Evolutionary conservation across 2,888 invertebrate species (phyloP).

Genomic region (Chalcosyrphus nemorum): DNA sequence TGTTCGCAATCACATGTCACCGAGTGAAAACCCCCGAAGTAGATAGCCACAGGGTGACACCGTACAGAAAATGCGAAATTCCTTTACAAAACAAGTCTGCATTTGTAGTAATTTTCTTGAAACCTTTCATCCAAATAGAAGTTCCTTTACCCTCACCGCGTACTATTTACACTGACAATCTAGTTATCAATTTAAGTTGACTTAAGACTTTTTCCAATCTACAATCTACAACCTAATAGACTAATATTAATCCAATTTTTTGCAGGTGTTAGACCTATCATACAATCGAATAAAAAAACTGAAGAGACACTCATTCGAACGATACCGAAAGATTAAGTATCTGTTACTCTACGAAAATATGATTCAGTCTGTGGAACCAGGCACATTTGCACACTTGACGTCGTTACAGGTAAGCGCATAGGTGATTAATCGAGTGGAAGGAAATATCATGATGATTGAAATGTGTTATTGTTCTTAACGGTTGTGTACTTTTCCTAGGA

Average conservation of each 20-base stretch:
- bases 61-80: neutral
- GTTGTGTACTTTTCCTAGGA: constrained; percentile 76
- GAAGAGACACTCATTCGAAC: constrained; percentile 79
- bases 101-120: neutral
- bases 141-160: no score
- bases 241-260: constrained; percentile 8
- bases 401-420: constrained; percentile 79
- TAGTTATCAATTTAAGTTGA: no score
- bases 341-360: constrained; percentile 81
- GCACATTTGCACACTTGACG: constrained; percentile 79
- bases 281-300: constrained; percentile 81
- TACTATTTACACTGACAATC: no score
- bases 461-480: neutral
- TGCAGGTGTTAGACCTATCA: constrained; percentile 80
- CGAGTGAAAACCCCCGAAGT: neutral
- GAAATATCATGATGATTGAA: constrained; percentile 24
- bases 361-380: constrained; percentile 81
- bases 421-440: constrained; percentile 14
- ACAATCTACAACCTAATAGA: no score
- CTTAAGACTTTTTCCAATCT: no score
- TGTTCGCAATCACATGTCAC: constrained; percentile 6
- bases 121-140: no score
- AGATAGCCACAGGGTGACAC: constrained; percentile 14
- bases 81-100: neutral
- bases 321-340: constrained; percentile 79